phyloP scores from a whole-genome alignment of 2,797 vertebrate species.

The Brachymystax lenok region DNA sequence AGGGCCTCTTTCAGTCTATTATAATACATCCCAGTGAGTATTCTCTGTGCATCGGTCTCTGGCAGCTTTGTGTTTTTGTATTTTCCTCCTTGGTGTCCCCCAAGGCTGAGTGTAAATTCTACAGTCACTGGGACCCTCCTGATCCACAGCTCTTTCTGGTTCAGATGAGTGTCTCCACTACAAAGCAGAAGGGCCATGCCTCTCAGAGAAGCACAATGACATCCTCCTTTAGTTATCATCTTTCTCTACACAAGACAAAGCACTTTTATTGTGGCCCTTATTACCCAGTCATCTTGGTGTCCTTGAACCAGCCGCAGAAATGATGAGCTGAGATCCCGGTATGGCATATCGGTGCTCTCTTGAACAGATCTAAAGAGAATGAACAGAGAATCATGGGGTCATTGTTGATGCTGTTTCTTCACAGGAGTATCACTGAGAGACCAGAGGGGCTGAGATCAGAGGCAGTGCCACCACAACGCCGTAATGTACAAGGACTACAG shows the following conservation, averaged over 20 bases:
- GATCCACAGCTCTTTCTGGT: conserved; percentile 55
- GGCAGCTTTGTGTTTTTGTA: conserved; percentile 52
- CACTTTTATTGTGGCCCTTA: conserved; percentile 23
- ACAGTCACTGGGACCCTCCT: conserved; percentile 65
- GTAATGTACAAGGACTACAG: conserved; percentile 78
- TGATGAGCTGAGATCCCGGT: conserved; percentile 12
- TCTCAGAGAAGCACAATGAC: conserved; percentile 56
- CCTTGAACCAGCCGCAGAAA: conserved; percentile 48
- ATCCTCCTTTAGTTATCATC: conserved; percentile 48
- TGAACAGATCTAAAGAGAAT: conserved; percentile 35
- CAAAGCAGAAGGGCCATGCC: conserved; percentile 65
- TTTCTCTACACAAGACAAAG: conserved; percentile 54
- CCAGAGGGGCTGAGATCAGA: conserved; percentile 46
- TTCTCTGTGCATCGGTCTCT: conserved; percentile 56
- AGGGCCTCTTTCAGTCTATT: conserved; percentile 58
- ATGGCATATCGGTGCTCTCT: conserved; percentile 15
- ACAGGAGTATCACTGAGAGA: conserved; percentile 54
- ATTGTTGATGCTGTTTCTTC: conserved; percentile 50
- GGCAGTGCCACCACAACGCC: conserved; percentile 21
- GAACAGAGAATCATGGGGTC: conserved; percentile 33
- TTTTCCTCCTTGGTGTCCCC: conserved; percentile 57
- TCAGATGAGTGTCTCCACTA: conserved; percentile 61
- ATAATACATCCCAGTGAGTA: conserved; percentile 25
- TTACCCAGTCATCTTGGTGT: conserved; percentile 37
- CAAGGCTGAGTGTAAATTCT: conserved; percentile 67